Conservation (phyloP, 2,888 invertebrate genomes). For the Blastobasis lacticolella region DNA sequence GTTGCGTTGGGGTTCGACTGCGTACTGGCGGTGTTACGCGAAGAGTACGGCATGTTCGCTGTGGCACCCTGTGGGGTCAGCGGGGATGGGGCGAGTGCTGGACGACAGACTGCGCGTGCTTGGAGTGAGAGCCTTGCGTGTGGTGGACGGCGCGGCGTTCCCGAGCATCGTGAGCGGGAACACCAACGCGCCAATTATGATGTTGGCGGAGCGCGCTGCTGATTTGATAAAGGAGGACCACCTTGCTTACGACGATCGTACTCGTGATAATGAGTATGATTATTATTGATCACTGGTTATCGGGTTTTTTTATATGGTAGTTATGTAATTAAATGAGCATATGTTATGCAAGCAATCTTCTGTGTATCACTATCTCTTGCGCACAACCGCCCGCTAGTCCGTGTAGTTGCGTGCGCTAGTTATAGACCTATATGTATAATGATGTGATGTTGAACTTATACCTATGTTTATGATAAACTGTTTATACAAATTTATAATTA, state of each 20-base stretch:
- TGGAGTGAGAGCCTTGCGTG: slow-evolving; percentile 37
- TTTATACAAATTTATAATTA: no score
- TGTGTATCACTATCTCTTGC: no score
- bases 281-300: no score
- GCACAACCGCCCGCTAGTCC: no score
- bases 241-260: neutral
- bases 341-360: no score
- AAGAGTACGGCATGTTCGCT: slow-evolving; percentile 72
- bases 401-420: no score
- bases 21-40: slow-evolving; percentile 78
- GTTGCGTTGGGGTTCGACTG: slow-evolving; percentile 60
- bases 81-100: slow-evolving; percentile 54
- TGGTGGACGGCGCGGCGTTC: slow-evolving; percentile 57
- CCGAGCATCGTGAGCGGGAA: slow-evolving; percentile 53
- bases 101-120: slow-evolving; percentile 46
- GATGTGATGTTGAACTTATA: no score
- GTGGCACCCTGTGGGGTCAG: slow-evolving; percentile 73
- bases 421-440: no score
- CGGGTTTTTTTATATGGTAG: no score
- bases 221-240: slow-evolving; percentile 54
- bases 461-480: no score
- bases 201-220: slow-evolving; percentile 60
- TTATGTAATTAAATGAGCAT: no score
- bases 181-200: slow-evolving; percentile 54
- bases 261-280: no score